A percentile compares a stretch with the other conserved stretches of the same genome.
Conservation (phyloP, 2,888 invertebrate genomes). For the Tenthredo mesomela region DNA sequence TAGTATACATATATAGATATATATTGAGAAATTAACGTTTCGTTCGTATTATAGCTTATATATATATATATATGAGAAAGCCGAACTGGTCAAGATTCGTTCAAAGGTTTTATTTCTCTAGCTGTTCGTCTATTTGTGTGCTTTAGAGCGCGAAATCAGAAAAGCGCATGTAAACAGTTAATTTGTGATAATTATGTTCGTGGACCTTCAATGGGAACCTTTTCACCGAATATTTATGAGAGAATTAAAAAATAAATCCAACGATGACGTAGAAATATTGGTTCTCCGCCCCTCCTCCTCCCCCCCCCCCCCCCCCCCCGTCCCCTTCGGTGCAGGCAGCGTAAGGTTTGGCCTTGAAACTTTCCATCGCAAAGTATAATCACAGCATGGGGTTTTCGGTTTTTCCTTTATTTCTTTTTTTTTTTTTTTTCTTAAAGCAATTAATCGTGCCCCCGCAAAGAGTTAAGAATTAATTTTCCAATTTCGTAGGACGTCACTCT, state of each 20-base stretch:
- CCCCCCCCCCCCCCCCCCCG: too few relatives aligned
- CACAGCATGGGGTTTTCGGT: slow-evolving; percentile 38
- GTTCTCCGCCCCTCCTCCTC: slow-evolving; percentile 49
- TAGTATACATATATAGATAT: neutral
- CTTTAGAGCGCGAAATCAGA: slow-evolving; percentile 14
- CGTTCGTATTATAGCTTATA: neutral
- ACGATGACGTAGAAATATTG: slow-evolving; percentile 51
- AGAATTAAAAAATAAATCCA: slow-evolving; percentile 44
- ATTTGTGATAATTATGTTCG: slow-evolving; percentile 49
- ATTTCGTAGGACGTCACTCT: neutral
- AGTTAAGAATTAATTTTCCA: slow-evolving; percentile 18
- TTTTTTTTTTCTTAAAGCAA: neutral
- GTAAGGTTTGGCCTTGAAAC: slow-evolving; percentile 33
- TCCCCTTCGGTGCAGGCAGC: neutral
- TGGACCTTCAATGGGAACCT: slow-evolving; percentile 35
- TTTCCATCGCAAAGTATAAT: slow-evolving; percentile 38
- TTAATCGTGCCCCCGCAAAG: neutral
- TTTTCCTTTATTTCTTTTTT: slow-evolving; percentile 6
- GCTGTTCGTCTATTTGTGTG: neutral
- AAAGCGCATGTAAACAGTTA: slow-evolving; percentile 47
- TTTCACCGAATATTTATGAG: slow-evolving; percentile 48
- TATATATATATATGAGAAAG: too few relatives aligned
- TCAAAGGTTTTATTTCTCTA: neutral
- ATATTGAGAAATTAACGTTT: neutral
- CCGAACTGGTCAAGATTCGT: neutral